Conservation (phyloP, 2,797 vertebrate species). For the Cheirogaleus major region DNA sequence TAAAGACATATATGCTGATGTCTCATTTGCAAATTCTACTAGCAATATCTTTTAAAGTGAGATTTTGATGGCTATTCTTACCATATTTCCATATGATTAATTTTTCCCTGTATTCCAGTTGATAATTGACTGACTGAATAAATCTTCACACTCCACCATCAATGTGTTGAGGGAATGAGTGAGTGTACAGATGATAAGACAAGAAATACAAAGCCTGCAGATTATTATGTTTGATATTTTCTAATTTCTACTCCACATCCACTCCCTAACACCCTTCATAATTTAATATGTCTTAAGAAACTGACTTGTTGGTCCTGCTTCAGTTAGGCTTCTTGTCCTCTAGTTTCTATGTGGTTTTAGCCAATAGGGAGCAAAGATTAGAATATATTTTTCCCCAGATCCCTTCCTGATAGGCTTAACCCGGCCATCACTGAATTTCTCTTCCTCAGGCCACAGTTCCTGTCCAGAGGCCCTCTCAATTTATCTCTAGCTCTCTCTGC, state of each 20-base stretch:
- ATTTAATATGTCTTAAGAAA: neutral
- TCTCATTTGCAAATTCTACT: neutral
- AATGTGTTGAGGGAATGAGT: neutral
- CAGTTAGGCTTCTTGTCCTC: neutral
- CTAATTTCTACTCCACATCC: neutral
- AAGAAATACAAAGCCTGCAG: neutral
- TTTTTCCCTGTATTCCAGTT: neutral
- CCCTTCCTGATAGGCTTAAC: neutral
- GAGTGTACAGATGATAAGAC: neutral
- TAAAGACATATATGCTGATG: neutral
- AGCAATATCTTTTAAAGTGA: neutral
- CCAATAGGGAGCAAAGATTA: neutral
- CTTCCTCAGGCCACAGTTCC: neutral
- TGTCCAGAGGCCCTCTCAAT: neutral
- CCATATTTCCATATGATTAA: neutral
- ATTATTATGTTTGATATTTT: neutral
- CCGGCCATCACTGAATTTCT: neutral
- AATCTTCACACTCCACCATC: neutral
- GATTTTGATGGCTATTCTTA: neutral
- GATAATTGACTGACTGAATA: neutral
- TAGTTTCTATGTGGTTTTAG: neutral
- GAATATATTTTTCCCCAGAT: neutral
- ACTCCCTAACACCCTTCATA: neutral
- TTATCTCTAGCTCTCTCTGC: neutral
- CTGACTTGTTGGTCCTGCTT: neutral